Evolutionary conservation across 2,113 vertebrate genomes (phyloP), one percentile per base, ranked within the genome.

Genomic region (Solenodon paradoxus): DNA sequence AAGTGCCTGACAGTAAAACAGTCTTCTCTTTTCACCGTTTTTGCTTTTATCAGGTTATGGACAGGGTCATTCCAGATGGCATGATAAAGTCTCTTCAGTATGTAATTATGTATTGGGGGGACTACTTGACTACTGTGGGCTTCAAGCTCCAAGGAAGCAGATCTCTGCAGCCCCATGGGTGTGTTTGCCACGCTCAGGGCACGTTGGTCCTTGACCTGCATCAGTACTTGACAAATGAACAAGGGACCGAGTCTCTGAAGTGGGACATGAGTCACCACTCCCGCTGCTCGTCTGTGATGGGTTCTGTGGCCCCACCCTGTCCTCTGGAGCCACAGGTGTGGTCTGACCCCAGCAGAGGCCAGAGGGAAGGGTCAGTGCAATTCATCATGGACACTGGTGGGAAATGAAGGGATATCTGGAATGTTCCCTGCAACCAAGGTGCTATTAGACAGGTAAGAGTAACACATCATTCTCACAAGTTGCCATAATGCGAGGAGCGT

Each of bases 141-240:
- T 2, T 38, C 15, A 51, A 10, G 38, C 13, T 71, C 38, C 13
- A 0, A 5, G 26, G 68, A 35, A 26, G 28, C 57, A 32, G 20
- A 35, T 19, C 66, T 15, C 20, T 0, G 0, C 30, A 3, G 24
- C 3, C 0, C 2, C 2, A 2, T 47, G 3, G 0, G 0, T 1
- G 11, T 19, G 47, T n/a, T 22, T 3, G 2, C 22, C 42, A 5
- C 4, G n/a, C 16, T 1, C 20, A 8, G 68, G 0, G 0, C 0
- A 38, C 32, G n/a, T n/a, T n/a, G 42, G 24, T 38, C 28, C 24
- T 0, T 2, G 63, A 85, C 16, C 28, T 45, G 45, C 38, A 22
- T 15, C 22, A 0, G 2, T 51, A 1, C 28, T 38, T 57, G n/a
- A 26, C 17, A 78, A 61, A 24, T n/a, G 30, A 78, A 40, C 1